Conservation (phyloP, 2,797 vertebrate genomes). For the Falco berigora region DNA sequence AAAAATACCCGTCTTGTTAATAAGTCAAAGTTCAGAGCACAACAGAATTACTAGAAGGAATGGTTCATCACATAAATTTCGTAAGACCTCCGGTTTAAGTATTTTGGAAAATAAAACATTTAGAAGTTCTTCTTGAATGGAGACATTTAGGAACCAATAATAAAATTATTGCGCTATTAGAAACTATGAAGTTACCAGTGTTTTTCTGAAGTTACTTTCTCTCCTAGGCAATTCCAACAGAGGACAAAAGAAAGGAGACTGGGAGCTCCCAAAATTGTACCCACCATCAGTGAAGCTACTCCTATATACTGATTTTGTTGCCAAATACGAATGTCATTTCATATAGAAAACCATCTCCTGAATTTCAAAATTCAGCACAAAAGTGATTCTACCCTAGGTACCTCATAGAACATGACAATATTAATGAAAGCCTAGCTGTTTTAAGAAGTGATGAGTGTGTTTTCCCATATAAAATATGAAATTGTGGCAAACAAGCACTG, state of each 20-base stretch:
- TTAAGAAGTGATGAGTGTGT: background rate
- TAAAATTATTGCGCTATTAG: background rate
- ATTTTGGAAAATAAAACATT: background rate
- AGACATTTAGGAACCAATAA: background rate
- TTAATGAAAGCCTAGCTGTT: background rate
- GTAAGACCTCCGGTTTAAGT: background rate
- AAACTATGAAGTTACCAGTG: background rate
- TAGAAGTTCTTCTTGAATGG: background rate
- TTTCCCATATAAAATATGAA: background rate
- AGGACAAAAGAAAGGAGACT: background rate
- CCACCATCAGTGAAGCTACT: background rate
- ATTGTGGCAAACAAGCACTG: background rate
- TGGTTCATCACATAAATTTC: background rate
- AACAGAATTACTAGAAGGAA: background rate
- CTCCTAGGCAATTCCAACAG: background rate
- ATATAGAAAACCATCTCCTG: background rate
- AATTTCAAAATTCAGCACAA: background rate
- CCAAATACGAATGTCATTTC: background rate
- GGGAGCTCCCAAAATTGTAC: background rate
- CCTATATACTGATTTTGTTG: background rate
- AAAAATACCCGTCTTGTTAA: background rate
- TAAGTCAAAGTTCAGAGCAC: background rate
- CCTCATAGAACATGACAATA: background rate
- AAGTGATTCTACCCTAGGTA: background rate
- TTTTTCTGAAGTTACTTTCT: background rate